Base-by-base conservation (phyloP, 2,113 vertebrate genomes). In the Clinocottus analis region DNA sequence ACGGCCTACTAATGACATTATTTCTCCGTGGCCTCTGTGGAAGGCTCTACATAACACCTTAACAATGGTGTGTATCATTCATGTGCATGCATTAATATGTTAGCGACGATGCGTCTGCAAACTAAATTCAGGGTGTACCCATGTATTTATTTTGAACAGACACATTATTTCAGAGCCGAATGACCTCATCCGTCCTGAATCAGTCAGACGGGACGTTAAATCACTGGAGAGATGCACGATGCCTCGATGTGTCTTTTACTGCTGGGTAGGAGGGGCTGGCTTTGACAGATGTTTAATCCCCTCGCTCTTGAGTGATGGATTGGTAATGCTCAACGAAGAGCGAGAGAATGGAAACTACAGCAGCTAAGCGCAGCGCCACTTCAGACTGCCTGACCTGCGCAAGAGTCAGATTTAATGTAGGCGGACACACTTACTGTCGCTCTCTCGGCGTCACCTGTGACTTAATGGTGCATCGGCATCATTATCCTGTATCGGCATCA, bases 201-300 rank as follows among this genome's bases (percentile, higher is more conserved):
- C 87, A 31, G 56, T 67, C 39, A 79, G 87, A 83, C 77, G 66
- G 85, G 86, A 89, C 12, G 75, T 85, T 77, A 82, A 87, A 87
- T 85, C 85, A 70, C 51, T 7, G 55, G 70, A 58, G 72, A 72
- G 82, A 84, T 82, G 84, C 7, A 10, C 17, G 9, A 67, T 13
- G 79, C 77, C 77, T 82, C 66, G 90, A 85, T 87, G 83, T 79
- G 80, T 83, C 85, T 90, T 86, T 55, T 90, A 80, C 86, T 80
- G 92, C 84, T 60, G 77, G 80, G 80, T 58, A 76, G 79, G 87
- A 78, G 45, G 77, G 75, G 74, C 75, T 69, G 84, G 70, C 79
- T 86, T 80, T 82, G 90, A 90, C 90, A 91, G 90, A 90, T 94
- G 91, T 89, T 94, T 92, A 93, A 94, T 94, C 92, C 91, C 65